These are phyloP conservation scores for Pomatostomus ruficeps DNA, from an alignment of 2,113 vertebrate genomes.

Conservation along the genomic window DNA sequence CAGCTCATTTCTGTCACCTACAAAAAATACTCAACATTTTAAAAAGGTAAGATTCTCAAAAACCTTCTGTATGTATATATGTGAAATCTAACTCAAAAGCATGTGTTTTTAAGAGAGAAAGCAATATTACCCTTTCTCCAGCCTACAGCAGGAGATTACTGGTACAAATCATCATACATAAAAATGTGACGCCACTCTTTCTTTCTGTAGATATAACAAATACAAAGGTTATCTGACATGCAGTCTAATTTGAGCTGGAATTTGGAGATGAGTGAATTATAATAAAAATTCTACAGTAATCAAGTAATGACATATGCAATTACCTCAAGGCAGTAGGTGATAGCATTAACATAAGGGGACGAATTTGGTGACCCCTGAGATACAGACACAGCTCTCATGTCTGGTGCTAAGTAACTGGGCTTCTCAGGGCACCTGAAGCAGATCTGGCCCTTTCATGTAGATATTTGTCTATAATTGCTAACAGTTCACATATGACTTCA, in stretches of 20 bases:
- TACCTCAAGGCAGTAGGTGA: constrained; percentile 21
- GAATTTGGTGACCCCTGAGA: constrained; percentile 5
- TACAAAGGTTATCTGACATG: background rate
- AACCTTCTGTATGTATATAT: background rate
- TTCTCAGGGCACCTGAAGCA: background rate
- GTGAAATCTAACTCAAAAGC: background rate
- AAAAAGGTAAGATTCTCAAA: background rate
- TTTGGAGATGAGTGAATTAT: constrained; percentile 37
- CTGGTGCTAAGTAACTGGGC: background rate
- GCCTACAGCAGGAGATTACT: background rate
- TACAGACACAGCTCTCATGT: background rate
- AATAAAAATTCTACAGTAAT: constrained; percentile 23
- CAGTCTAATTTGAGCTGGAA: background rate
- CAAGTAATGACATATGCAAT: constrained; percentile 38
- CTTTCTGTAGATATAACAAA: background rate
- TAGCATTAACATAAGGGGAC: constrained; percentile 10
- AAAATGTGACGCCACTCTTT: background rate
- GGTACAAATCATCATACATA: background rate
- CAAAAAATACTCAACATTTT: background rate
- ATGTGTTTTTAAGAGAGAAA: background rate
- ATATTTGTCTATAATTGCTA: background rate
- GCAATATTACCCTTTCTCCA: background rate
- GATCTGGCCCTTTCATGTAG: background rate
- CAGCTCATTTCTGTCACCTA: background rate
- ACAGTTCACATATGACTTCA: background rate